Percentiles rank a stretch among this genome's conserved stretches.
Evolutionary conservation across 1,140 invertebrate species (phyloP).

Genomic region (Ruditapes philippinarum): DNA sequence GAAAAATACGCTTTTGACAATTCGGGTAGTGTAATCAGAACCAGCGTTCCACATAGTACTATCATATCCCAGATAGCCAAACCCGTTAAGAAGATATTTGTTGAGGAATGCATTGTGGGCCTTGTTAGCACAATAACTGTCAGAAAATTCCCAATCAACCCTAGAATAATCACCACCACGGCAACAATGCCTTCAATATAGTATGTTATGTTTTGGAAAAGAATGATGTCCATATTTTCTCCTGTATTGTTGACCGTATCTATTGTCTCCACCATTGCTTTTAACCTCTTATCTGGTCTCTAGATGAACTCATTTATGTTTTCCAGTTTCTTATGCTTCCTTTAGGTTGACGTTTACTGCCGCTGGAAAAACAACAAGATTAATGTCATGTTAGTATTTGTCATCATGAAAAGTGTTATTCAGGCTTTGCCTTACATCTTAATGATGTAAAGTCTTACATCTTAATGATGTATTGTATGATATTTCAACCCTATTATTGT

Average conservation of each 20-base stretch:
- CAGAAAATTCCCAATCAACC: conserved; percentile 95
- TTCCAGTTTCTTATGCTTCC: background rate
- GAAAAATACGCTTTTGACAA: conserved; percentile 90
- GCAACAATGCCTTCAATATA: conserved; percentile 91
- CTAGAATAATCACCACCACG: conserved; percentile 93
- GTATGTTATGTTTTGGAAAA: conserved; percentile 66
- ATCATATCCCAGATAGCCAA: conserved; percentile 96
- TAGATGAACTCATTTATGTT: background rate
- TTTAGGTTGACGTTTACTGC: too few relatives aligned
- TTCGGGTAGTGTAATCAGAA: conserved; percentile 93
- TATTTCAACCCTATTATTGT: too few relatives aligned
- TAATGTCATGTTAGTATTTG: too few relatives aligned
- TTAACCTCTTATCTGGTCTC: background rate
- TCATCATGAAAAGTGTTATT: too few relatives aligned
- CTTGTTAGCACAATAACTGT: conserved; percentile 95
- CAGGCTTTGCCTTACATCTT: too few relatives aligned
- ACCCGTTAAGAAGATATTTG: conserved; percentile 96
- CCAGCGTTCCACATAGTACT: conserved; percentile 94
- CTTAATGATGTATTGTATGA: too few relatives aligned
- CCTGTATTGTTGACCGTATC: background rate
- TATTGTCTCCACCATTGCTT: background rate
- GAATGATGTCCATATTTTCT: conserved; percentile 11
- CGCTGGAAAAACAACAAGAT: too few relatives aligned
- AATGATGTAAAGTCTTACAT: too few relatives aligned
- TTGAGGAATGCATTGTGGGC: conserved; percentile 97